Evolutionary conservation across 1,140 invertebrate genomes (phyloP), one percentile per base, ranked within the genome.

Genomic region (Euura saliciscinereae): DNA sequence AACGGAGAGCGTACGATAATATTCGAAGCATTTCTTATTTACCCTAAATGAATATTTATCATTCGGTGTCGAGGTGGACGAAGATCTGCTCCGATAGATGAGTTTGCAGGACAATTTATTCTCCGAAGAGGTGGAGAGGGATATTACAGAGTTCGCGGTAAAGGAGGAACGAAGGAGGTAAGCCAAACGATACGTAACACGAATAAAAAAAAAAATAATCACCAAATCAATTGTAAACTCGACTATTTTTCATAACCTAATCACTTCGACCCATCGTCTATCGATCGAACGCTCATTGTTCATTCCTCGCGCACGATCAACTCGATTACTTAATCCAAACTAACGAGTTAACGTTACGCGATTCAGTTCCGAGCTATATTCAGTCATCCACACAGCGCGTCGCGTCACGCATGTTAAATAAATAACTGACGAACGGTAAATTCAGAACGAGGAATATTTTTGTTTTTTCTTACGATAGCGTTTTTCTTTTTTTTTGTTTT

Each of bases 51-150:
- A 11, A 59, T 59, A 11, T 59, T 11, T 59, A 6, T 11, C 5
- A 6, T 6, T 59, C 51, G 4, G 10, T 8, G 51, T 8, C 13
- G 13, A 59, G 51, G 51, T 59, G 51, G 51, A 59, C 13, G 51
- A 59, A 59, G 51, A 59, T 59, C 13, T 59, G 8, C 51, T n/a
- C 13, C 3, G 67, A 83, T 83, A 84, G 77, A 85, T 86, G 85
- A 86, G 74, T 79, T 74, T 85, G 28, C 83, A 83, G 65, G 83
- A 85, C 65, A 80, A 76, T 70, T 78, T 84, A 5, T 87, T 86
- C 73, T 69, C 74, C 51, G 84, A 85, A 42, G 80, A 87, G 76
- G 84, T 82, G 75, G 84, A 86, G 77, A 74, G 85, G 74, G 85
- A 86, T 75, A 70, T 87, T 77, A 79, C 67, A 65, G 43, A 79